Base-by-base conservation (phyloP, 2,888 invertebrate genomes). In the Andrena minutula region DNA sequence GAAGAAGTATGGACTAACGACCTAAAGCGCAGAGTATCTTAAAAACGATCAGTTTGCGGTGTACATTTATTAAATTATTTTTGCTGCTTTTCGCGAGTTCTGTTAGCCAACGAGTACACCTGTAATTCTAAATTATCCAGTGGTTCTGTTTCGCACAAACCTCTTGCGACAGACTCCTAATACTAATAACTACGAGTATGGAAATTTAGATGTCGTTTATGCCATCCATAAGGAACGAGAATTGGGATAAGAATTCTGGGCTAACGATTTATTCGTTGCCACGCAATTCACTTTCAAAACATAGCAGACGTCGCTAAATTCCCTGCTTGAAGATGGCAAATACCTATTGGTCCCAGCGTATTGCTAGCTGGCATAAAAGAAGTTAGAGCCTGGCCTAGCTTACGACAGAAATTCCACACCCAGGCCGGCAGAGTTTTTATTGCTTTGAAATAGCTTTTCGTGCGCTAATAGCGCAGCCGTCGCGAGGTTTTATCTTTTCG, bases 391-490 rank as follows among this genome's bases (percentile, higher is more conserved):
- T 10, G 72, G 51, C 35, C 32, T 53, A 20, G 16, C 20, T n/a
- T 60, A 23, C 47, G 51, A 63, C 32, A 63, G 26, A 35, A 63
- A 63, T 72, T 72, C 51, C 63, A 26, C 53, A 16, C 16, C 51
- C 49, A 26, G 30, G 5, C 23, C 20, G 32, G 32, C 32, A 16
- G 49, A 3, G 49, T 32, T 72, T 72, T 72, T 72, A 72, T 72
- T 72, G 51, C 72, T 53, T 20, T 35, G n/a, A 3, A 51, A 51
- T 51, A 20, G 51, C 51, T 51, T 51, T 51, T 53, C 51, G n/a
- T 26, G 72, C 64, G 72, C 20, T 72, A 72, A 64, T 72, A 75
- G 20, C 47, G 26, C 23, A 28, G 41, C 7, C 53, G 69, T 53
- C 68, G 26, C 26, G 60, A 26, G 23, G 28, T 12, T 72, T 64